phyloP scores from a whole-genome alignment of 1,140 invertebrate genomes.

The Bombus cullumanus region DNA sequence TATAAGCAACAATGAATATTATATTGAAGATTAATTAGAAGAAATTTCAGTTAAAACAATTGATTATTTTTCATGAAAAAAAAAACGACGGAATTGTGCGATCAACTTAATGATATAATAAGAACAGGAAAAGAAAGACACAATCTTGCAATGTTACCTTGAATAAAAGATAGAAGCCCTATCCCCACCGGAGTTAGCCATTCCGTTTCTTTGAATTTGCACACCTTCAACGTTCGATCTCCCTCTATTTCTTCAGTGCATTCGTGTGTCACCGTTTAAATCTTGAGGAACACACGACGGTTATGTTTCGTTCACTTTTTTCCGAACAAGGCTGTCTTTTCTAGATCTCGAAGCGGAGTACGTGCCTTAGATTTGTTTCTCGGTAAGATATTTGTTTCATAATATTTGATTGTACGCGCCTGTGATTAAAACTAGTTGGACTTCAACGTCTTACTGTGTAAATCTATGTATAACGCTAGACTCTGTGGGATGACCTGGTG shows the following conservation, averaged over 20 bases:
- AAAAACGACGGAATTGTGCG: background rate
- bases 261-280: background rate
- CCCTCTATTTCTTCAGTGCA: background rate
- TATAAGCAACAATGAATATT: background rate
- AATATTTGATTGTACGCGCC: background rate
- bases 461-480: background rate
- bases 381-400: background rate
- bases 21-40: background rate
- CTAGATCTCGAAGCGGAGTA: background rate
- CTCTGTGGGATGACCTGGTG: background rate
- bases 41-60: background rate
- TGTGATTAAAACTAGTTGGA: background rate
- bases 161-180: background rate
- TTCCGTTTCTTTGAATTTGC: conserved; percentile 23
- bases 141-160: background rate
- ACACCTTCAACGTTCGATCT: background rate
- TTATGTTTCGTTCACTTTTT: background rate
- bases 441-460: background rate
- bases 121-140: background rate
- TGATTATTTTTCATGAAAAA: background rate
- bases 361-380: background rate
- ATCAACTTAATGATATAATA: background rate
- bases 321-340: background rate
- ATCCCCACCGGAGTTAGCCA: background rate
- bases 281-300: background rate